Evolutionary conservation across 2,113 vertebrate genomes (phyloP), one percentile per base, ranked within the genome.

Genomic region (Eclectus roratus): DNA sequence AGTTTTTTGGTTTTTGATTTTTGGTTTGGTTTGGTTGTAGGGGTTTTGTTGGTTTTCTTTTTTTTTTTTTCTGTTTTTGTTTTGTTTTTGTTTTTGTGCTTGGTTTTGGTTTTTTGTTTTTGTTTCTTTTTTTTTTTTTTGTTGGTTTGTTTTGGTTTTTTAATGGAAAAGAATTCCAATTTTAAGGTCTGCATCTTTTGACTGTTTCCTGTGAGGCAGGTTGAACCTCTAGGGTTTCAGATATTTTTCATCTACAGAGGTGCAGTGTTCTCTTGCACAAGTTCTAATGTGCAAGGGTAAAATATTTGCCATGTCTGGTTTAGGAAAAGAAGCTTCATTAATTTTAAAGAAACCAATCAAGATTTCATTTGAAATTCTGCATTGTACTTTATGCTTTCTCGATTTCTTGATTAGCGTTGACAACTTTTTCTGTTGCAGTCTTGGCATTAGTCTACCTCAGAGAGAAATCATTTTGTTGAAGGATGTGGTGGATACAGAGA

Each of bases 371-470:
- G 13, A 71, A 63, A 20, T 89, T 79, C 31, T 47, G 7, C 16
- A 7, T 35, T 58, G 3, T 46, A 24, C 27, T 69, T 85, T 9
- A 17, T 76, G 17, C 9, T 88, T 29, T 17, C 37, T 84, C 10
- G 3, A 1, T 78, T 76, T 91, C 39, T 29, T 76, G 17, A 21
- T 20, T 58, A 53, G 10, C 39, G 37, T 23, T 35, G 46, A 12
- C 31, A 72, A 13, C 1, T 58, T 80, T 25, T 41, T 13, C 0
- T 0, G 2, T 5, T 66, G 10, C 9, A 39, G 6, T 27, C 33
- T 37, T 93, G 19, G 7, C 46, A 10, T 65, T 69, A 55, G 27
- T 31, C 25, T 85, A 1, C 23, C 10, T 81, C 17, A 7, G 44
- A 80, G 29, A 39, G 44, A 80, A 53, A 71, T 55, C 11, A 19